These are phyloP conservation scores for Eufriesea mexicana DNA, from an alignment of 1,140 invertebrate species.

Conservation along the genomic window DNA sequence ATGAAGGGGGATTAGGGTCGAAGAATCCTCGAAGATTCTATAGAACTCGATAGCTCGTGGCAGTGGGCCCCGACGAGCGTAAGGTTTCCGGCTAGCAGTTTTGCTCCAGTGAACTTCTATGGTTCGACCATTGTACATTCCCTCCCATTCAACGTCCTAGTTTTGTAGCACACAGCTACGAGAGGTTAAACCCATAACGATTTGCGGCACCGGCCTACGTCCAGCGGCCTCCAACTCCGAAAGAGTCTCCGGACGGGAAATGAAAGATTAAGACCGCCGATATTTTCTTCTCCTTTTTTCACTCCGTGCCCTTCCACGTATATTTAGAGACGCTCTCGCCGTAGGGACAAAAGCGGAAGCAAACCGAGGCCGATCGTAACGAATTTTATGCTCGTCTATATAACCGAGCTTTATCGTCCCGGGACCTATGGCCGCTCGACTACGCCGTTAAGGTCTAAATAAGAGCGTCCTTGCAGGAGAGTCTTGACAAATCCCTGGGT, in stretches of 20 bases:
- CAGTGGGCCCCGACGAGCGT: conserved; percentile 1
- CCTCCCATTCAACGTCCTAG: neutral
- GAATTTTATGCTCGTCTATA: conserved; percentile 74
- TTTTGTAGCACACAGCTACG: neutral
- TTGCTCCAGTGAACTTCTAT: neutral
- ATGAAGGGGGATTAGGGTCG: conserved; percentile 17
- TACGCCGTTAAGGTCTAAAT: conserved; percentile 75
- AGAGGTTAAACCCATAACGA: neutral
- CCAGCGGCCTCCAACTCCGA: neutral
- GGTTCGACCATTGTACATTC: neutral
- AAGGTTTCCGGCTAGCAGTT: neutral
- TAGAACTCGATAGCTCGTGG: neutral
- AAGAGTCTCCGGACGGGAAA: neutral
- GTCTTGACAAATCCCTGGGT: conserved; percentile 70
- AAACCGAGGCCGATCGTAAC: conserved; percentile 63
- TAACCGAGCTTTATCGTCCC: conserved; percentile 74
- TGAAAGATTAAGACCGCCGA: neutral
- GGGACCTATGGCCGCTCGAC: conserved; percentile 71
- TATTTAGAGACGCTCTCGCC: conserved; percentile 23
- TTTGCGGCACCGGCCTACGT: neutral
- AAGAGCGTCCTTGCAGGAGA: conserved; percentile 73
- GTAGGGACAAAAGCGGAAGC: conserved; percentile 54
- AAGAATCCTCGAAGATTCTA: neutral
- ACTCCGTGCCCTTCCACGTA: conserved; percentile 1
- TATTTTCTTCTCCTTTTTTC: neutral